A percentile compares a stretch with the other conserved stretches of the same genome.
These are phyloP conservation scores for Colius striatus DNA, from an alignment of 2,113 vertebrate genomes.

Conservation along the genomic window DNA sequence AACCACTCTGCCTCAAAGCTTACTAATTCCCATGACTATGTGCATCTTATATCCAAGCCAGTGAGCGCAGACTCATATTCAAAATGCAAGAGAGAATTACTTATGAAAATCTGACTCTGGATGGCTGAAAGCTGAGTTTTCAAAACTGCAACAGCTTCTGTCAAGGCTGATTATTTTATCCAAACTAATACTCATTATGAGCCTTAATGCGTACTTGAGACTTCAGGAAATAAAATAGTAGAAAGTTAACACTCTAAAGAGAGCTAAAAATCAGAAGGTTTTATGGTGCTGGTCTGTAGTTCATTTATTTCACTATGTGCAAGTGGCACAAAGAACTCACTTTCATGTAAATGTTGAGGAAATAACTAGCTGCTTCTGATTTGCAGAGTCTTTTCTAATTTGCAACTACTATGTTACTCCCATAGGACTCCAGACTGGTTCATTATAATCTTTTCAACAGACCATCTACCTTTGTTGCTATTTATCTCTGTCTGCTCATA, in stretches of 20 bases:
- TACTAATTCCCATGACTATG: not conserved
- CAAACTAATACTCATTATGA: not conserved
- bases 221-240: not conserved
- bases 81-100: not conserved
- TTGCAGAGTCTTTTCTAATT: not conserved
- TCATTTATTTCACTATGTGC: not conserved
- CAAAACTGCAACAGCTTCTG: not conserved
- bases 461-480: not conserved
- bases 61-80: not conserved
- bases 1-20: not conserved
- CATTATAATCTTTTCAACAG: not conserved
- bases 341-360: not conserved
- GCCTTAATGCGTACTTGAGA: not conserved
- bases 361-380: not conserved
- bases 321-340: not conserved
- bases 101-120: not conserved
- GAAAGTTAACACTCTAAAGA: not conserved
- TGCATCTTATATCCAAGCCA: not conserved
- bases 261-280: not conserved
- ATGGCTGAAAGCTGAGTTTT: not conserved
- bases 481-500: not conserved
- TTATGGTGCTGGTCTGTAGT: not conserved
- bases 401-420: not conserved
- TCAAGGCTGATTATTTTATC: not conserved
- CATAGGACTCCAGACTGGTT: not conserved